Percentiles rank a stretch among this genome's conserved stretches.
These are phyloP conservation scores for Orussus abietinus DNA, from an alignment of 1,140 invertebrate genomes.

Conservation along the genomic window DNA sequence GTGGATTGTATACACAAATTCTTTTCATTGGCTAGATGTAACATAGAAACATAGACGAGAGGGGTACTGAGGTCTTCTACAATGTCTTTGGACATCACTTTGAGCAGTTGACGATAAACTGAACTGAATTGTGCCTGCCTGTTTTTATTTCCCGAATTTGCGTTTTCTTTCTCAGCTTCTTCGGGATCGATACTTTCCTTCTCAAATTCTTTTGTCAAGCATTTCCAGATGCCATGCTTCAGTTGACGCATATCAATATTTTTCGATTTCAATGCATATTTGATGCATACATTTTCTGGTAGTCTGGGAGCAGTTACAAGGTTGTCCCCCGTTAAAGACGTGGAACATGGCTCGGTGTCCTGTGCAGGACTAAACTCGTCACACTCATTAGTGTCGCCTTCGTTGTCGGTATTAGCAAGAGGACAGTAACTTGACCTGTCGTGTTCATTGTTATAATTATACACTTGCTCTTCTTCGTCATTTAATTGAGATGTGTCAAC, in stretches of 20 bases:
- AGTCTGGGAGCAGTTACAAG: constrained; percentile 57
- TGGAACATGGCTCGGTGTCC: constrained; percentile 43
- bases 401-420: constrained; percentile 35
- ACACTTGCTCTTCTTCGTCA: constrained; percentile 42
- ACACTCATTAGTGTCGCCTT: constrained; percentile 40
- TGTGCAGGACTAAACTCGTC: constrained; percentile 41
- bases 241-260: constrained; percentile 77
- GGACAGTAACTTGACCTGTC: constrained; percentile 52
- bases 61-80: constrained; percentile 70
- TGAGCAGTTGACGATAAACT: constrained; percentile 62
- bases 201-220: constrained; percentile 37
- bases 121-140: constrained; percentile 36
- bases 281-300: constrained; percentile 61
- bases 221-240: constrained; percentile 68
- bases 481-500: constrained; percentile 21
- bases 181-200: constrained; percentile 30
- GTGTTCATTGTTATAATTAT: constrained; percentile 56
- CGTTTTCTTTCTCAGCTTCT: constrained; percentile 34
- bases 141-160: constrained; percentile 19
- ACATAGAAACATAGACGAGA: constrained; percentile 69
- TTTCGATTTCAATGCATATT: constrained; percentile 72
- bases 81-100: constrained; percentile 59
- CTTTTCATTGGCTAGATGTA: constrained; percentile 80
- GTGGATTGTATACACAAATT: constrained; percentile 23
- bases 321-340: constrained; percentile 53